Evolutionary conservation across 2,113 vertebrate species (phyloP).

Genomic region (Engraulis encrasicolus): DNA sequence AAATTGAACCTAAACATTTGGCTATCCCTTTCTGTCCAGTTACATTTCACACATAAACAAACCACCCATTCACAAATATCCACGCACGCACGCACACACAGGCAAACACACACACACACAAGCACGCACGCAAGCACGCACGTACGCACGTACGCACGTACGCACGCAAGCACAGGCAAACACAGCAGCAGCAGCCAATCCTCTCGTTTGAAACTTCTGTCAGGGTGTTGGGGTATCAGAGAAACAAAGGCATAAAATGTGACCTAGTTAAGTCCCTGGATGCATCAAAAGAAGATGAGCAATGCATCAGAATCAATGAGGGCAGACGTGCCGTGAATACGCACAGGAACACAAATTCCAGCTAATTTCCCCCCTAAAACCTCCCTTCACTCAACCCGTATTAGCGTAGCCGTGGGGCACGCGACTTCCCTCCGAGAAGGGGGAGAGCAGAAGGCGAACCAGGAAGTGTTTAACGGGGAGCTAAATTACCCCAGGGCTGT

Average conservation of each 20-base stretch:
- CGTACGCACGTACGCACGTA: too few species aligned
- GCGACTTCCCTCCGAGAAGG: neutral
- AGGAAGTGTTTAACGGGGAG: neutral
- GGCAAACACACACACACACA: neutral
- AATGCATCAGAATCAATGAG: constrained; percentile 51
- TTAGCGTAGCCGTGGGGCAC: neutral
- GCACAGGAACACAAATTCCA: neutral
- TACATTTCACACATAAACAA: too few species aligned
- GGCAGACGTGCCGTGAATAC: constrained; percentile 42
- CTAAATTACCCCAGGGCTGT: neutral
- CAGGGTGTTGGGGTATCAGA: constrained; percentile 40
- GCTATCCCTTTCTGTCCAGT: too few species aligned
- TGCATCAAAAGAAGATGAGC: constrained; percentile 42
- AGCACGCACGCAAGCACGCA: too few species aligned
- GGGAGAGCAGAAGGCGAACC: neutral
- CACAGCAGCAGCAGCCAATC: too few species aligned
- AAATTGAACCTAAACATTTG: too few species aligned
- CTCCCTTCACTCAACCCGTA: neutral
- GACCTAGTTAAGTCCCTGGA: constrained; percentile 51
- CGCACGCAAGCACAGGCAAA: too few species aligned
- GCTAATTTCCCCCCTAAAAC: neutral
- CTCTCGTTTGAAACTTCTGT: constrained; percentile 31
- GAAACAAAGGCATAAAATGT: constrained; percentile 46
- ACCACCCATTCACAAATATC: too few species aligned
- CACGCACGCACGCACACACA: constrained; percentile 17